phyloP scores from a whole-genome alignment of 2,113 vertebrate species.

The Zosterops hypoxanthus region DNA sequence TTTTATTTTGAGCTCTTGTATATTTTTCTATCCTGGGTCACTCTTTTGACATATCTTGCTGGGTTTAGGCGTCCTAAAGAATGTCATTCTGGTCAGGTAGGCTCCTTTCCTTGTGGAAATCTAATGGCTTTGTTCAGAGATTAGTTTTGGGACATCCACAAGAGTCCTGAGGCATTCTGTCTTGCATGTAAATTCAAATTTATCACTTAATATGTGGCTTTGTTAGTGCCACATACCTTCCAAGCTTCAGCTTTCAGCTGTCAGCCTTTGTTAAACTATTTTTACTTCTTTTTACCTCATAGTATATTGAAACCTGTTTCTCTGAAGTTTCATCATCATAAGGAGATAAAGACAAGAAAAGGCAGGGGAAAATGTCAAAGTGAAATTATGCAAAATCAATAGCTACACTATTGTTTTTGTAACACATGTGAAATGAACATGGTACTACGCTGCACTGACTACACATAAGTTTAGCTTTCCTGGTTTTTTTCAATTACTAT shows the following conservation, averaged over 20 bases:
- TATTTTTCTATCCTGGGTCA: background rate
- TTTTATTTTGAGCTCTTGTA: background rate
- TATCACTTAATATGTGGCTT: background rate
- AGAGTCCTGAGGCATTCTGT: background rate
- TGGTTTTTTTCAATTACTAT: background rate
- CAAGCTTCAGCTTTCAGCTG: background rate
- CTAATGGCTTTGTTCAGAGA: background rate
- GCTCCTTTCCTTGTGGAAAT: background rate
- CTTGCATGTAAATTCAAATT: background rate
- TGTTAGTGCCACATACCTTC: background rate
- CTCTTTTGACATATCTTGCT: background rate
- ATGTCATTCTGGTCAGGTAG: background rate
- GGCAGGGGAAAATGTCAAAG: background rate
- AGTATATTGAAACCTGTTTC: background rate
- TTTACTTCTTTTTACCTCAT: background rate
- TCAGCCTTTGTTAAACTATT: background rate
- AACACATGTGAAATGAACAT: background rate
- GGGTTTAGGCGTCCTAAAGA: background rate
- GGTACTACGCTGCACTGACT: background rate
- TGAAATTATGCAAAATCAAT: background rate
- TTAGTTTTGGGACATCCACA: background rate
- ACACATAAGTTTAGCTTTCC: background rate
- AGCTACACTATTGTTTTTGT: background rate
- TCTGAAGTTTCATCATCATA: background rate
- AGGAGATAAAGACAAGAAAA: background rate